Evolutionary conservation across 2,113 vertebrate species (phyloP), one percentile per base, ranked within the genome.

Genomic region (mouse (Mus musculus)): DNA sequence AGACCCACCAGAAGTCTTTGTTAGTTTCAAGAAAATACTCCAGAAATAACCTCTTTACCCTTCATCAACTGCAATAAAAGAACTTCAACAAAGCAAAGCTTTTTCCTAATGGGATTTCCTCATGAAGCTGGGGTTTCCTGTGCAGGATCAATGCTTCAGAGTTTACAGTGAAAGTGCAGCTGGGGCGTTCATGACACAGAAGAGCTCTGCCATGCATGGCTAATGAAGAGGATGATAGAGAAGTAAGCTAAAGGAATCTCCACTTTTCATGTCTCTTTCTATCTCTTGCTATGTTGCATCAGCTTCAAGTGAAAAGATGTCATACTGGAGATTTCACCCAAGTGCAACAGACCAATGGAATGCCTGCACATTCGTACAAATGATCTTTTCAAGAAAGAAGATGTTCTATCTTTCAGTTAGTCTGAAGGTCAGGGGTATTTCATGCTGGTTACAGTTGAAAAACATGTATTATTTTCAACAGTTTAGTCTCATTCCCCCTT

Each of bases 401-500:
- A 95, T 61, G 75, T 63, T 84, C 72, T 65, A 81, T 69, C 28
- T 96, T 91, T 89, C 86, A 92, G n/a, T 85, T 90, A 36, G 71
- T 88, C 71, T 93, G 33, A 26, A 73, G 63, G 85, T 89, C 82
- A 77, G 80, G 10, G 65, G 52, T 77, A 84, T 72, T 89, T 56
- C 12, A 4, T 16, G 33, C 30, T 92, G 81, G 33, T 90, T 81
- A 97, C 92, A 89, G 77, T 81, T 81, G 85, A 92, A 97, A 97
- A 96, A 63, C 90, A 90, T 0, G 14, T 95, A 89, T 46, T 95
- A 77, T 87, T 95, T 97, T 92, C 42, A 95, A 96, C 86, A 54
- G 77, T 95, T 92, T 95, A 95, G 46, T 90, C 36, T 96, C 81
- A 94, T 96, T 96, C 95, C 56, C 61, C 73, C 90, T 95, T 95